phyloP scores from a whole-genome alignment of 2,113 vertebrate species.

The Galemys pyrenaicus region DNA sequence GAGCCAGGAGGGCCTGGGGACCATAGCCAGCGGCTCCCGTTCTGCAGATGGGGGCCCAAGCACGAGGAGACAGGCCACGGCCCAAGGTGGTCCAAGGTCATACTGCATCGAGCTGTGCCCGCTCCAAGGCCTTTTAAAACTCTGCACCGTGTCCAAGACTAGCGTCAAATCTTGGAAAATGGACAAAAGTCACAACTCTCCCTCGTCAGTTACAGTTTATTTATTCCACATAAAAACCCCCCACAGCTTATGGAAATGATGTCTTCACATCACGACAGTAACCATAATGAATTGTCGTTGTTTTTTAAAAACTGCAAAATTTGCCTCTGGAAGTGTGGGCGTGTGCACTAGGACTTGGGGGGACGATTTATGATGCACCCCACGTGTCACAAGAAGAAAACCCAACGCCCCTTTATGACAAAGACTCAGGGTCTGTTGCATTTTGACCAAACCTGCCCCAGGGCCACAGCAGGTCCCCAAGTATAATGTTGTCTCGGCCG shows the following conservation, averaged over 20 bases:
- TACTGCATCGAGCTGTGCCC: too few species aligned
- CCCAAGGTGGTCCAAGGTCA: not conserved
- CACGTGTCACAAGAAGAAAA: not conserved
- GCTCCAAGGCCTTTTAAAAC: fast-evolving
- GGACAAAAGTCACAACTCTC: not conserved
- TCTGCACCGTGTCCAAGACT: too few species aligned
- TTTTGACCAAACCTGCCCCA: not conserved
- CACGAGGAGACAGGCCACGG: not conserved
- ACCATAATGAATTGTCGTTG: not conserved
- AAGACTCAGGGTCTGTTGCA: fast-evolving
- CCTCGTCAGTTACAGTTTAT: not conserved
- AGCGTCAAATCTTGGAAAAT: not conserved
- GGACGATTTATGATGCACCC: not conserved
- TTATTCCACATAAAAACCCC: constrained; percentile 55
- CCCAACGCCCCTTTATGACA: fast-evolving
- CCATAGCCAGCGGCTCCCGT: not conserved
- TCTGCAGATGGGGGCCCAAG: not conserved
- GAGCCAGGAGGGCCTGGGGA: not conserved
- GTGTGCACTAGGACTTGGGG: not conserved
- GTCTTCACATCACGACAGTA: not conserved
- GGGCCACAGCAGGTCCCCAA: too few species aligned
- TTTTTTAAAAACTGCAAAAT: not conserved
- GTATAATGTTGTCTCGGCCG: too few species aligned
- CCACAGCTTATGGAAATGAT: not conserved
- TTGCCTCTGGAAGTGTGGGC: fast-evolving